These are phyloP conservation scores for Mustelus asterias DNA, from an alignment of 2,113 vertebrate species.

Conservation along the genomic window DNA sequence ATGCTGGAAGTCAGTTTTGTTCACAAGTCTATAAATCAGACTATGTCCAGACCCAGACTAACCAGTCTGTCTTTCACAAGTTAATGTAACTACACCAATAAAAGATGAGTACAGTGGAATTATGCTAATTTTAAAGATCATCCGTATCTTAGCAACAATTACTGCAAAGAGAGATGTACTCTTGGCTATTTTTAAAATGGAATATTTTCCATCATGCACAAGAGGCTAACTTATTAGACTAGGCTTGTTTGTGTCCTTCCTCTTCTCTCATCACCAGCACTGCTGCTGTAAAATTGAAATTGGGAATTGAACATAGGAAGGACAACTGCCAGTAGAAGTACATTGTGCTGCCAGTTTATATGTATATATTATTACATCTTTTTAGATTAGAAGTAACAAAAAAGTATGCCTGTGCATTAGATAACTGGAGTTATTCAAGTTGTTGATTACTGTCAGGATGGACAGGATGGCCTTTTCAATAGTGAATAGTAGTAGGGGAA, in stretches of 20 bases:
- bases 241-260: not conserved
- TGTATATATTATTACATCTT: not conserved
- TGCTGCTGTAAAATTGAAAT: not conserved
- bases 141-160: not conserved
- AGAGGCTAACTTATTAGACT: not conserved
- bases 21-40: not conserved
- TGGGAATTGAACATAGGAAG: not conserved
- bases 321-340: not conserved
- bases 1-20: not conserved
- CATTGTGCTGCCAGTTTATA: not conserved
- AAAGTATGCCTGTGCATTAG: not conserved
- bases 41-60: not conserved
- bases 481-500: not conserved
- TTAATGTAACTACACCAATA: not conserved
- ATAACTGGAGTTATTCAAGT: not conserved
- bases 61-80: too few species aligned
- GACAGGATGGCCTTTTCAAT: not conserved
- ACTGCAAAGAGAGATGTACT: not conserved
- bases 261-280: not conserved
- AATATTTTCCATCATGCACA: not conserved
- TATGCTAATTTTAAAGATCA: not conserved
- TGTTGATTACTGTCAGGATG: not conserved
- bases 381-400: not conserved
- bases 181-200: not conserved
- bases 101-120: not conserved